Conservation (phyloP, 2,888 invertebrate genomes). For the Dorcus hopei region DNA sequence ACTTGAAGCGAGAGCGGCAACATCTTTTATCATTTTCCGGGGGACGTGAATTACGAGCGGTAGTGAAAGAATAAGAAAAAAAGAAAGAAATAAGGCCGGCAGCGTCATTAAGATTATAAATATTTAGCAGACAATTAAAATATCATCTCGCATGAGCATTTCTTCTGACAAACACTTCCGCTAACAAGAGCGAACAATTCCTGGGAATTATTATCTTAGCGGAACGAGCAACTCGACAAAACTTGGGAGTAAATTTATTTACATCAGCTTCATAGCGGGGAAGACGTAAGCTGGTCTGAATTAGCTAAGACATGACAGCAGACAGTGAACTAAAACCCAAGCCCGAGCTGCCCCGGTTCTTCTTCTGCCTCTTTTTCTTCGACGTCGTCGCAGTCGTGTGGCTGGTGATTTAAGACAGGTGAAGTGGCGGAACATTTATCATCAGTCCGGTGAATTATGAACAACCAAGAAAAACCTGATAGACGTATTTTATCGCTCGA, state of each 20-base stretch:
- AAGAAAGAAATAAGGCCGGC: neutral
- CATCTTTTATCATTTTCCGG: neutral
- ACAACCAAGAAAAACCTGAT: conserved; percentile 22
- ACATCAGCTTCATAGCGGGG: conserved; percentile 29
- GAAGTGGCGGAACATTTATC: conserved; percentile 42
- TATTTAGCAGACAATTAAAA: conserved; percentile 9
- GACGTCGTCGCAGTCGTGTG: neutral
- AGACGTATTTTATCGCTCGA: neutral
- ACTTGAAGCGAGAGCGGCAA: no score
- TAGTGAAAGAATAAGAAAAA: neutral
- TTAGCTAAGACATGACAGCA: conserved; percentile 35
- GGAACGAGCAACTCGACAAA: conserved; percentile 20
- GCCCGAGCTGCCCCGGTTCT: conserved; percentile 29
- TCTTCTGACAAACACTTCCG: conserved; percentile 28
- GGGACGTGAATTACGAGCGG: neutral
- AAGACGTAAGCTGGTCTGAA: conserved; percentile 28
- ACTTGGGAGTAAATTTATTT: conserved; percentile 35
- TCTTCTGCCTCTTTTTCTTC: neutral
- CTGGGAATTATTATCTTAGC: conserved; percentile 29
- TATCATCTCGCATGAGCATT: conserved; percentile 5
- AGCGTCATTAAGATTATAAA: conserved; percentile 4
- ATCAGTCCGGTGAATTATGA: conserved; percentile 42
- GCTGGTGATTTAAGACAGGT: conserved; percentile 40
- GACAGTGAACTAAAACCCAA: conserved; percentile 37
- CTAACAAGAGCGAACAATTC: conserved; percentile 27